Evolutionary conservation across 2,113 vertebrate genomes (phyloP).

Genomic region (Bubo scandiacus): DNA sequence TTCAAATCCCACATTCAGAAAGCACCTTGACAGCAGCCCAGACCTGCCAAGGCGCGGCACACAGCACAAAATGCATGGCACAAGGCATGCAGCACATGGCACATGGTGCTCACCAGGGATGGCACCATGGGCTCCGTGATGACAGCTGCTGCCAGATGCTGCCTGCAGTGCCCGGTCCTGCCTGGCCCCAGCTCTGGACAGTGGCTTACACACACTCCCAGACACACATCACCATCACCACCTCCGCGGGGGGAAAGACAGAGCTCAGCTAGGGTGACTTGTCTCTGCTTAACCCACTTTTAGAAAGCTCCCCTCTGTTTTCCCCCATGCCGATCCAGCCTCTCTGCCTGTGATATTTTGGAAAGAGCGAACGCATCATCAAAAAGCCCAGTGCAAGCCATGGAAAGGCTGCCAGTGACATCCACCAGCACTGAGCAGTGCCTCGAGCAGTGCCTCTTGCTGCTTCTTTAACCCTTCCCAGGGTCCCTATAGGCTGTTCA

Average conservation of each 20-base stretch:
- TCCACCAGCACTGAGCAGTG: background rate
- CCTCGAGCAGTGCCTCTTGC: background rate
- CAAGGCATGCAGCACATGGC: background rate
- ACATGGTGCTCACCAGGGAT: accelerated
- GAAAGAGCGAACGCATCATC: background rate
- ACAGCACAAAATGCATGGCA: background rate
- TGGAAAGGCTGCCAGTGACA: background rate
- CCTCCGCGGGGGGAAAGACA: accelerated
- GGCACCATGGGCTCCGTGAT: accelerated
- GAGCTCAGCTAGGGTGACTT: background rate
- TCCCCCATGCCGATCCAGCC: background rate
- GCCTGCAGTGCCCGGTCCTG: background rate
- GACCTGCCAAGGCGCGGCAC: background rate
- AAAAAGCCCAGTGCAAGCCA: background rate
- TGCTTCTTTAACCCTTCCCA: background rate
- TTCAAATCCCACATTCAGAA: background rate
- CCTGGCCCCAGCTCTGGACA: background rate
- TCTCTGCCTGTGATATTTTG: background rate
- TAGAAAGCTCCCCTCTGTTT: background rate
- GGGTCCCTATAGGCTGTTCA: background rate
- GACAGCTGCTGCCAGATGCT: background rate
- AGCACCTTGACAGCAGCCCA: background rate
- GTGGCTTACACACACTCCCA: background rate
- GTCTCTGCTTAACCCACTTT: background rate
- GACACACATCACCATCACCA: background rate